Evolutionary conservation across 2,113 vertebrate species (phyloP), one percentile per base, ranked within the genome.

Genomic region (Mohoua ochrocephala): DNA sequence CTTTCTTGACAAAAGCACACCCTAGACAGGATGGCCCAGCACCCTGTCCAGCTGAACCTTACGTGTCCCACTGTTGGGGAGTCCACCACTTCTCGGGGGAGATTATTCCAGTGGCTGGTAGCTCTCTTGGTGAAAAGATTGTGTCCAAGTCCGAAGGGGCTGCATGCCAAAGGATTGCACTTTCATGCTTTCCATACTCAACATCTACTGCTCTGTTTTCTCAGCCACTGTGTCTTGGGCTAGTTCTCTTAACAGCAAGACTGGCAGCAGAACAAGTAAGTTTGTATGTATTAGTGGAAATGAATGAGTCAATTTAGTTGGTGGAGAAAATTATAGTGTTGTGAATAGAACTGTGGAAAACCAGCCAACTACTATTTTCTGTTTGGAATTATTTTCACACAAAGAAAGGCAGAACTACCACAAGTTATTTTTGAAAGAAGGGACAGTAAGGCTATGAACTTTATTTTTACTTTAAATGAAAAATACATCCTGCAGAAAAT

Each of bases 301-400:
- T 84, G 52, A 95, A 87, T 93, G 84, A 96, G 90, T 97, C 81
- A 91, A 82, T 94, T 91, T 87, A 94, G 84, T 79, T 64, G 60
- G 76, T 94, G 90, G 82, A 95, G 74, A 96, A 96, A 97, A 96
- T 93, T 78, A 94, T 18, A 81, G 53, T 31, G n/a, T 73, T 95
- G 87, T 91, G 69, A 96, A 85, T 33, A 92, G 75, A 94, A 87
- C 41, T 57, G 44, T 57, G 53, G 67, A 94, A 95, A 96, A 89
- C 23, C 87, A 91, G 89, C 94, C 94, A 96, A 84, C 52, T 74
- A 68, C 91, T 95, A 75, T 84, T 89, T 96, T 95, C 87, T 91
- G 45, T 73, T 93, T 59, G 49, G 70, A 37, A 79, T 79, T 64
- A 89, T 85, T 91, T 94, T 93, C 94, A 87, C 49, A 65, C 31